phyloP scores from a whole-genome alignment of 2,113 vertebrate species.

The Thalassoma bifasciatum region DNA sequence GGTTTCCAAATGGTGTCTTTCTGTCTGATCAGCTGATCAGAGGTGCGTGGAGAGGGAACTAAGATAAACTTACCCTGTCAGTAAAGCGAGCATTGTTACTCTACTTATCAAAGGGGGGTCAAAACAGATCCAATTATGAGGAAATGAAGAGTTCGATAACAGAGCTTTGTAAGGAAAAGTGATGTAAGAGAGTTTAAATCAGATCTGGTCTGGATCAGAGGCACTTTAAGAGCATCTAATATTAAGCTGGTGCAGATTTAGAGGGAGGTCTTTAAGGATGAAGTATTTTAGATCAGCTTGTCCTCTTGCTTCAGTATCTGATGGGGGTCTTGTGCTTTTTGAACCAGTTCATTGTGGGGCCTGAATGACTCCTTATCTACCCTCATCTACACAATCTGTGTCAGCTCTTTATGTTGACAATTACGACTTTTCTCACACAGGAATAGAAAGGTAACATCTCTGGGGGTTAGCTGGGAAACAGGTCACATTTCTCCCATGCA shows the following conservation, averaged over 20 bases:
- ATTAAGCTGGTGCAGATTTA: too few relatives aligned
- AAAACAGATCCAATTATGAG: background rate
- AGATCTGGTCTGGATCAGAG: too few relatives aligned
- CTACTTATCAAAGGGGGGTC: slow-evolving; percentile 4
- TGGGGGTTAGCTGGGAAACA: slow-evolving; percentile 2
- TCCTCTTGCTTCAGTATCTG: background rate
- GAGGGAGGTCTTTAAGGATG: background rate
- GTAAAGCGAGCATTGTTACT: slow-evolving; percentile 13
- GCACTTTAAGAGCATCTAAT: too few relatives aligned
- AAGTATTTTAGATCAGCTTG: background rate
- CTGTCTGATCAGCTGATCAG: slow-evolving; percentile 51
- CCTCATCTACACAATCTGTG: slow-evolving; percentile 9
- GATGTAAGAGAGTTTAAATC: background rate
- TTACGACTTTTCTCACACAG: background rate
- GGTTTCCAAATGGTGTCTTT: slow-evolving; percentile 61
- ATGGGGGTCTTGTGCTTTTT: background rate
- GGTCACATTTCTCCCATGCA: background rate
- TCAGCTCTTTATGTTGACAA: background rate
- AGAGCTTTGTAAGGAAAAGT: too few relatives aligned
- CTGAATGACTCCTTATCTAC: background rate
- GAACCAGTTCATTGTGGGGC: background rate
- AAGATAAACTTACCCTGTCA: slow-evolving; percentile 39
- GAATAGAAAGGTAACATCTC: slow-evolving; percentile 12
- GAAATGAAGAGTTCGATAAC: background rate
- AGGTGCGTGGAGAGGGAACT: background rate